phyloP scores from a whole-genome alignment of 2,888 invertebrate genomes.

The Omphaloscelis lunosa region DNA sequence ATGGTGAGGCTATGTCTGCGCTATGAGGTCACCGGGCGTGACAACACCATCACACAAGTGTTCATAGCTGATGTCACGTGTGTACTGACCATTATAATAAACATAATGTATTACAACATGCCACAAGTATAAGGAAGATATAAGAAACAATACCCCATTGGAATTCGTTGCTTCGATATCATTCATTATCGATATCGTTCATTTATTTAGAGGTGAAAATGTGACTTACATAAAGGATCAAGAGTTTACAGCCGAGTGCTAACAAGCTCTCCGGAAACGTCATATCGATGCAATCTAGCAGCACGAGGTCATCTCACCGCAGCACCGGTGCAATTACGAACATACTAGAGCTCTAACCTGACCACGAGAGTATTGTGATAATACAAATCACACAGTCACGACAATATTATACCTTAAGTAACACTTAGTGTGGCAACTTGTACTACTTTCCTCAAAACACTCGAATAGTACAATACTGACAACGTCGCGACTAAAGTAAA shows the following conservation, averaged over 20 bases:
- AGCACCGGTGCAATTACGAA: slow-evolving; percentile 63
- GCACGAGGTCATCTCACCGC: slow-evolving; percentile 77
- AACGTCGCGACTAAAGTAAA: slow-evolving; percentile 71
- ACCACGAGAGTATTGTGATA: slow-evolving; percentile 63
- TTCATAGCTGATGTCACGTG: slow-evolving; percentile 73
- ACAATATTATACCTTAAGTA: slow-evolving; percentile 54
- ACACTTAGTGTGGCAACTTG: slow-evolving; percentile 41
- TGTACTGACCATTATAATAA: slow-evolving; percentile 66
- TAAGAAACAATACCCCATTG: slow-evolving; percentile 31
- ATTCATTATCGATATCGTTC: too few species aligned
- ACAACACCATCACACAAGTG: slow-evolving; percentile 76
- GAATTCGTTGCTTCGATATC: slow-evolving; percentile 15
- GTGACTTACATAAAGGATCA: slow-evolving; percentile 75
- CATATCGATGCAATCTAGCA: slow-evolving; percentile 73
- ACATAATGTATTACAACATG: slow-evolving; percentile 31
- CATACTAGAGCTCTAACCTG: slow-evolving; percentile 61
- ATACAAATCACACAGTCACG: slow-evolving; percentile 73
- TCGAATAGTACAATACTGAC: slow-evolving; percentile 60
- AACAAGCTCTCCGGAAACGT: slow-evolving; percentile 77
- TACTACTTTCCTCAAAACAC: slow-evolving; percentile 45
- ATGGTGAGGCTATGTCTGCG: slow-evolving; percentile 50
- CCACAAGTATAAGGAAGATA: slow-evolving; percentile 21
- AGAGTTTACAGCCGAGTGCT: slow-evolving; percentile 71
- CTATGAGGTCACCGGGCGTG: slow-evolving; percentile 75
- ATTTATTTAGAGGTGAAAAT: slow-evolving; percentile 40